These are phyloP conservation scores for Pollachius pollachius DNA, from an alignment of 2,113 vertebrate genomes.

Conservation along the genomic window DNA sequence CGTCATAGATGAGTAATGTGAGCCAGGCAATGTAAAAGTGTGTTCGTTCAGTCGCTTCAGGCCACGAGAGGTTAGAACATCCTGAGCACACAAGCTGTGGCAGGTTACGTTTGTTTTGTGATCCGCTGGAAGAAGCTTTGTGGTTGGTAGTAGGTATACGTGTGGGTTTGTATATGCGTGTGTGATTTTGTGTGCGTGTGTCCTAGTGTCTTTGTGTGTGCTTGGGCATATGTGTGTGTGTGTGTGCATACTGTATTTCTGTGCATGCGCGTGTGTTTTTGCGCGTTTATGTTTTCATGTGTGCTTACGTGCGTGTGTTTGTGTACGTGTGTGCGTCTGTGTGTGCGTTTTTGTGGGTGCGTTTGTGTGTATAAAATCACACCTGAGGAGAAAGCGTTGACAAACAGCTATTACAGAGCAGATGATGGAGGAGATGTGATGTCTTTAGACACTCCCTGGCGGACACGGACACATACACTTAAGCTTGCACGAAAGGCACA, in stretches of 20 bases:
- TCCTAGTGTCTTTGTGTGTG: background rate
- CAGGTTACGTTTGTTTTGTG: constrained; percentile 27
- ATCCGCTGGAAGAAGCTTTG: constrained; percentile 13
- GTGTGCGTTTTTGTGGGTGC: constrained; percentile 9
- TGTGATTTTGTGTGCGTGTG: background rate
- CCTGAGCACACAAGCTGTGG: constrained; percentile 32
- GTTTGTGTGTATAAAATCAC: constrained; percentile 12
- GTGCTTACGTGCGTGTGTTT: background rate
- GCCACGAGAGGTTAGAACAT: constrained; percentile 21
- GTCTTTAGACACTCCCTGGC: constrained; percentile 17
- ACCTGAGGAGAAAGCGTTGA: constrained; percentile 27
- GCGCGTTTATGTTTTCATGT: constrained; percentile 2
- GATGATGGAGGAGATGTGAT: constrained; percentile 33
- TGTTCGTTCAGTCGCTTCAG: constrained; percentile 16
- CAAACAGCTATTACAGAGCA: constrained; percentile 24
- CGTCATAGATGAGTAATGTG: constrained; percentile 38
- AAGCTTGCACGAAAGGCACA: background rate
- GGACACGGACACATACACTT: constrained; percentile 19
- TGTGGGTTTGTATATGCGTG: background rate
- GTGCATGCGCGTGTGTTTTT: background rate
- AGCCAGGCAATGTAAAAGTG: constrained; percentile 25
- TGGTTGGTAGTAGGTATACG: background rate
- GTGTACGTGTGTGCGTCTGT: background rate
- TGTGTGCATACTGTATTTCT: background rate
- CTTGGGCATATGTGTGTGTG: background rate